Conservation (phyloP, 64 coral and sea anemone species). For the Stichodactyla mertensii region DNA sequence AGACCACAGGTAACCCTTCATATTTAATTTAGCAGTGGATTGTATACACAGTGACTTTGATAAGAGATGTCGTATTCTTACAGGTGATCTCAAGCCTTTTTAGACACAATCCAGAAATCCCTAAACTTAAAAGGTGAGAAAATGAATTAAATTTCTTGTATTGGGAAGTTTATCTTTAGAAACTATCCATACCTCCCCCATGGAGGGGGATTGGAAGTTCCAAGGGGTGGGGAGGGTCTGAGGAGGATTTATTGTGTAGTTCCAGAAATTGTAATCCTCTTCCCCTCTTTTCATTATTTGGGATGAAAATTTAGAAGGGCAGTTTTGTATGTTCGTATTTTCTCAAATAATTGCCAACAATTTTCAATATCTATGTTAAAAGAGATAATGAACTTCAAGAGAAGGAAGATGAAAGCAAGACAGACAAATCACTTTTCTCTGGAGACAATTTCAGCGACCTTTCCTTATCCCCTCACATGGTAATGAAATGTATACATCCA, state of each 20-base stretch:
- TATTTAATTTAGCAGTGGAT: neutral
- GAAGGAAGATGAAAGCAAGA: neutral
- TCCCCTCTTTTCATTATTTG: too few species aligned
- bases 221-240: neutral
- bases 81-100: constrained; percentile 69
- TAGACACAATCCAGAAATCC: constrained; percentile 57
- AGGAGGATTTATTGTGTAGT: too few species aligned
- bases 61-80: neutral
- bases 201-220: too few species aligned
- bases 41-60: neutral
- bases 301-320: too few species aligned
- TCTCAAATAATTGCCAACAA: neutral
- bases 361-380: neutral
- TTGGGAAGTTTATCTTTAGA: neutral
- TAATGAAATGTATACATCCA: constrained; percentile 3
- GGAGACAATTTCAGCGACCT: constrained; percentile 56
- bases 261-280: too few species aligned
- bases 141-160: neutral
- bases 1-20: neutral
- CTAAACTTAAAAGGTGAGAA: constrained; percentile 22
- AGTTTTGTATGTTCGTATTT: too few species aligned
- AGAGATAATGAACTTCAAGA: neutral
- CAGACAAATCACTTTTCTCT: constrained; percentile 46
- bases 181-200: neutral
- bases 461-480: constrained; percentile 43